Evolutionary conservation across 2,113 vertebrate genomes (phyloP).

Genomic region (Dipodomys merriami): DNA sequence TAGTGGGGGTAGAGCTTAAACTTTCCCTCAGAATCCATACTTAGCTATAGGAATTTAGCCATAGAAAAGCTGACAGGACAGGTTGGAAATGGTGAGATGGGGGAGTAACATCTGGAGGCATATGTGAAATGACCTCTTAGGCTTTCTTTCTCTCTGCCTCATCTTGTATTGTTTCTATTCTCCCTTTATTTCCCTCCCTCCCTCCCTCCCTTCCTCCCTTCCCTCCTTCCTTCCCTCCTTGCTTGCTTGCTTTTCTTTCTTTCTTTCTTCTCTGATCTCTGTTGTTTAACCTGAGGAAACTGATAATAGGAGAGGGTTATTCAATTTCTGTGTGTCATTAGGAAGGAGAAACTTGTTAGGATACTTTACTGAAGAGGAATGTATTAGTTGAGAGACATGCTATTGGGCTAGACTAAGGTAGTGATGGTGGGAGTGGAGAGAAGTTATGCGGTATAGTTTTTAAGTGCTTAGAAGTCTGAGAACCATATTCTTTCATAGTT

Average conservation of each 20-base stretch:
- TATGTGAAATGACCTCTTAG: not conserved
- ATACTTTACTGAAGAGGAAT: not conserved
- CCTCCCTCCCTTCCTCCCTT: no score
- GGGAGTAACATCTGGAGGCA: not conserved
- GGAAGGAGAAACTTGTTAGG: conserved; percentile 13
- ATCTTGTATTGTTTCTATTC: not conserved
- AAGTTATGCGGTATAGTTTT: not conserved
- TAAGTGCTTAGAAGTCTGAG: conserved; percentile 14
- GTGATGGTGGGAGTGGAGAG: not conserved
- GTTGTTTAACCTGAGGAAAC: conserved; percentile 63
- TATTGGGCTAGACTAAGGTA: not conserved
- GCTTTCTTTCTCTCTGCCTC: not conserved
- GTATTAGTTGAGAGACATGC: conserved; percentile 13
- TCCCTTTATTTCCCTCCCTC: not conserved
- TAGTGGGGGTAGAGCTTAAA: not conserved
- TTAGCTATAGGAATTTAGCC: conserved; percentile 11
- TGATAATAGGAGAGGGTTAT: conserved; percentile 58
- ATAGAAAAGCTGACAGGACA: not conserved
- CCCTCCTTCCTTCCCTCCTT: no score
- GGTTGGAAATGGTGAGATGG: not conserved
- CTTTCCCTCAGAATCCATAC: not conserved
- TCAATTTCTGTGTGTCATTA: conserved; percentile 59
- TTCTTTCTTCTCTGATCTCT: conserved; percentile 24
- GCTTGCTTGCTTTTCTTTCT: not conserved
- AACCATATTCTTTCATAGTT: not conserved